Conservation (phyloP, 2,797 vertebrate species). For the Sebastolobus altivelis region DNA sequence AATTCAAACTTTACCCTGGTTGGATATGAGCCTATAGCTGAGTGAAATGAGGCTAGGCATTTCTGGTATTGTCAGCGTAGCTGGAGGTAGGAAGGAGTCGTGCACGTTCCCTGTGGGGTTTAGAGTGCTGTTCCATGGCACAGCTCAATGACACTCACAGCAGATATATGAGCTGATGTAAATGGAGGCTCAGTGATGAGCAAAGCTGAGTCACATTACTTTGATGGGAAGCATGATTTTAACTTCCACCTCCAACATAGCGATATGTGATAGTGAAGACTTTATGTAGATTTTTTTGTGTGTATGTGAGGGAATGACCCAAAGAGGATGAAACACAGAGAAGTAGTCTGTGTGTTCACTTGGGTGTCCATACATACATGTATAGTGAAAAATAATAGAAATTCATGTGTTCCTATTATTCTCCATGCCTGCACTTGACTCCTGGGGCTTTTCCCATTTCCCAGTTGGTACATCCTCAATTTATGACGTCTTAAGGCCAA, state of each 20-base stretch:
- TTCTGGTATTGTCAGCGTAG: conserved; percentile 61
- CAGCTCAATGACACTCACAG: conserved; percentile 64
- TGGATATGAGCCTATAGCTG: conserved; percentile 41
- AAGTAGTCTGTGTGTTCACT: background rate
- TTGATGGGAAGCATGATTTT: conserved; percentile 60
- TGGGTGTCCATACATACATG: background rate
- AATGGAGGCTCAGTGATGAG: conserved; percentile 66
- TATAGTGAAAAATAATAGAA: conserved; percentile 18
- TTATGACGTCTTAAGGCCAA: background rate
- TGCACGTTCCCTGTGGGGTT: conserved; percentile 52
- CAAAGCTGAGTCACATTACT: conserved; percentile 63
- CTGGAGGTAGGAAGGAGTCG: conserved; percentile 63
- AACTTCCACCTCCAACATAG: conserved; percentile 24
- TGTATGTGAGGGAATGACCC: conserved; percentile 14
- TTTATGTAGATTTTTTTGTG: conserved; percentile 5
- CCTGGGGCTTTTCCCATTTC: background rate
- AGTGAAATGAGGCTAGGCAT: conserved; percentile 65
- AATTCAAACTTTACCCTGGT: conserved; percentile 16
- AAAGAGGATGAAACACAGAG: conserved; percentile 2
- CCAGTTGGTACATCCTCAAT: background rate
- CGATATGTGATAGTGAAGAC: conserved; percentile 44
- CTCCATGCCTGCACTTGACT: background rate
- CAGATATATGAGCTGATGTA: conserved; percentile 74
- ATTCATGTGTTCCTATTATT: conserved; percentile 12
- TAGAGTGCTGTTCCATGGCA: conserved; percentile 57